Conservation (phyloP, 2,113 vertebrate genomes). For the Vireo altiloquus region DNA sequence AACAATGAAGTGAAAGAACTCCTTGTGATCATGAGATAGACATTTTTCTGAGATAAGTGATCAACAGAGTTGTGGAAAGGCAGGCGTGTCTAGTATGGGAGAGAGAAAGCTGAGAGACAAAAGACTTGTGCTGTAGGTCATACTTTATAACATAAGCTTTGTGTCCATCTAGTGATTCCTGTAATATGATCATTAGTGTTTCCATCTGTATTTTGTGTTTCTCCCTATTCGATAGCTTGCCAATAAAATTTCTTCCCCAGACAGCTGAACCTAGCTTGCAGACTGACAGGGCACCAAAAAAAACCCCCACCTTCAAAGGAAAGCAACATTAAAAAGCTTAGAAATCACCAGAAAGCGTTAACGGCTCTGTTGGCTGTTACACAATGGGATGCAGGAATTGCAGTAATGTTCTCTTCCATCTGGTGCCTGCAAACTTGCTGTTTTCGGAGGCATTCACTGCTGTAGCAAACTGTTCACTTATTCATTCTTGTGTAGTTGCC, state of each 20-base stretch:
- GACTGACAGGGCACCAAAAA: slow-evolving; percentile 30
- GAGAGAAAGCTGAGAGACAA: neutral
- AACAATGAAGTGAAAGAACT: neutral
- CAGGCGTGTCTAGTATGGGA: neutral
- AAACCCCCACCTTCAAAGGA: neutral
- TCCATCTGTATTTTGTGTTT: slow-evolving; percentile 18
- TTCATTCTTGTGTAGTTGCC: slow-evolving; percentile 52
- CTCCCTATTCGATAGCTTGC: neutral
- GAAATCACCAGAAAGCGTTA: slow-evolving; percentile 64
- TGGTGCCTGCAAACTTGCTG: slow-evolving; percentile 60
- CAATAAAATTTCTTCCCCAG: slow-evolving; percentile 22
- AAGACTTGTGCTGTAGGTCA: neutral
- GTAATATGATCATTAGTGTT: slow-evolving; percentile 6
- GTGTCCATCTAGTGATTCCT: neutral
- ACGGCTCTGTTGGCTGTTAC: slow-evolving; percentile 58
- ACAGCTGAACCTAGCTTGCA: slow-evolving; percentile 32
- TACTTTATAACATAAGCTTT: neutral
- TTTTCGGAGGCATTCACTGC: slow-evolving; percentile 52
- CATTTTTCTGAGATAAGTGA: neutral
- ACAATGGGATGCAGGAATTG: slow-evolving; percentile 57
- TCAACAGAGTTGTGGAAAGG: neutral
- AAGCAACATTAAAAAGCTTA: slow-evolving; percentile 45
- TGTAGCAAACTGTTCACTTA: slow-evolving; percentile 60
- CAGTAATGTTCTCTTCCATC: slow-evolving; percentile 64
- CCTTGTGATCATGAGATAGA: neutral